phyloP scores from a whole-genome alignment of 1,140 invertebrate species.

The Chironomus striatipennis region DNA sequence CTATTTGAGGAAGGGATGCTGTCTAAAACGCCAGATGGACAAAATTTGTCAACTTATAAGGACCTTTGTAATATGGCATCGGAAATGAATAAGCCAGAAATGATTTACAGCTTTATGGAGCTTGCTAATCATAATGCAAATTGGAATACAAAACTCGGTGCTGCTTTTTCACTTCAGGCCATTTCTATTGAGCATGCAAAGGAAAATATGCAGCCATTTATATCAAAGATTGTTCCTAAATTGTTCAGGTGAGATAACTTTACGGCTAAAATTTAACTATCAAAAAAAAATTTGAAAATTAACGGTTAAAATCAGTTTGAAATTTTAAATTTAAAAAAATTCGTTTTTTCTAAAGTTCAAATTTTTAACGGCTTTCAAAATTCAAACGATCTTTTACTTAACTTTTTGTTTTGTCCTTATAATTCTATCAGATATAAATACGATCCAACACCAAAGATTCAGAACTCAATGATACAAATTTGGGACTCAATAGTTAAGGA shows the following conservation, averaged over 20 bases:
- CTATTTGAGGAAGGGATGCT: constrained; percentile 81
- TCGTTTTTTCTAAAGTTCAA: too few species aligned
- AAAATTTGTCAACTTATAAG: constrained; percentile 82
- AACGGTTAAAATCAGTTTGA: too few species aligned
- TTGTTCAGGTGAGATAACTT: too few species aligned
- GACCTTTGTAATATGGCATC: constrained; percentile 88
- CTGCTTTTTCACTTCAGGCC: constrained; percentile 82
- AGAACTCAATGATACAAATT: constrained; percentile 83
- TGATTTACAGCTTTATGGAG: constrained; percentile 93
- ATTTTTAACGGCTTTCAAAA: too few species aligned
- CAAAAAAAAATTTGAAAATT: too few species aligned
- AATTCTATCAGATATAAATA: constrained; percentile 83
- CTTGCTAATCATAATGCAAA: constrained; percentile 87
- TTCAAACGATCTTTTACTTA: too few species aligned
- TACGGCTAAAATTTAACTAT: too few species aligned
- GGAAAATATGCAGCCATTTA: constrained; percentile 68
- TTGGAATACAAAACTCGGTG: constrained; percentile 89
- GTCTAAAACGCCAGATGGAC: constrained; percentile 74
- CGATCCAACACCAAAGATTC: constrained; percentile 84
- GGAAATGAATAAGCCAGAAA: constrained; percentile 87
- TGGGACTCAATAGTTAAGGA: constrained; percentile 84
- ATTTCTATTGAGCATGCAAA: constrained; percentile 67
- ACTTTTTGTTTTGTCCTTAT: too few species aligned
- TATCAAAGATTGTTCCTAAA: constrained; percentile 79
- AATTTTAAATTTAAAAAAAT: too few species aligned